Percentiles rank a stretch among this genome's conserved stretches.
Evolutionary conservation across 2,888 invertebrate genomes (phyloP).

Genomic region (Abrostola triplasia): DNA sequence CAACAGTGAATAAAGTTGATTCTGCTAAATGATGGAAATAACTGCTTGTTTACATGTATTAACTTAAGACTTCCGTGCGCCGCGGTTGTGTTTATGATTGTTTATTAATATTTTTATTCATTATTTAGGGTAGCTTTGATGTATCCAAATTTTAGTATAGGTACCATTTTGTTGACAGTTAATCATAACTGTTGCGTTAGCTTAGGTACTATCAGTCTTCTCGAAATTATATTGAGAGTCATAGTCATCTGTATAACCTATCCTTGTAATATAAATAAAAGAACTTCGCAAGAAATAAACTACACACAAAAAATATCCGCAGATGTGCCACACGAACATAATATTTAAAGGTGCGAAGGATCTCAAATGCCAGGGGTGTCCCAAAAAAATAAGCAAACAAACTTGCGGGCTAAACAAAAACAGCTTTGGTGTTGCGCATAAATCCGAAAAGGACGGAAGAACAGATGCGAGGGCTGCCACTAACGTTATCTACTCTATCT

Average conservation of each 20-base stretch:
- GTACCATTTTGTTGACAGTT: no score
- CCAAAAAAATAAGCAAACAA: slow-evolving; percentile 52
- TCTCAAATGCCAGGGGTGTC: slow-evolving; percentile 46
- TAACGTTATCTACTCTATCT: slow-evolving; percentile 48
- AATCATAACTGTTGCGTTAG: no score
- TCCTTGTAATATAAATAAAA: background rate
- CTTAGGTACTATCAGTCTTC: no score
- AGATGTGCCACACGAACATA: slow-evolving; percentile 30
- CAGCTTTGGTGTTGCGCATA: slow-evolving; percentile 17
- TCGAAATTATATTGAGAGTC: no score
- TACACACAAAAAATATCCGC: slow-evolving; percentile 7
- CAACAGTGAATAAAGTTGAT: slow-evolving; percentile 26
- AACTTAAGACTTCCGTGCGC: slow-evolving; percentile 46
- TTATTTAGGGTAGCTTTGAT: background rate
- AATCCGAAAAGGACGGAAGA: slow-evolving; percentile 33
- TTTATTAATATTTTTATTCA: slow-evolving; percentile 15
- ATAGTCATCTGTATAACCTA: no score
- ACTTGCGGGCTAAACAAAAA: slow-evolving; percentile 35
- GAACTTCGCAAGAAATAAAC: slow-evolving; percentile 9
- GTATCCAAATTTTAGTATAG: no score
- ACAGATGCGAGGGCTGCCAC: slow-evolving; percentile 49
- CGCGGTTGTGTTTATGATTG: slow-evolving; percentile 21
- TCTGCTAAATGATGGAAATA: slow-evolving; percentile 45
- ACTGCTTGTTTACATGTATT: slow-evolving; percentile 45
- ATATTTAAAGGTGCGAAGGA: slow-evolving; percentile 46